Percentiles rank a stretch among this genome's conserved stretches.
phyloP scores from a whole-genome alignment of 2,113 vertebrate species.

The Lates calcarifer region DNA sequence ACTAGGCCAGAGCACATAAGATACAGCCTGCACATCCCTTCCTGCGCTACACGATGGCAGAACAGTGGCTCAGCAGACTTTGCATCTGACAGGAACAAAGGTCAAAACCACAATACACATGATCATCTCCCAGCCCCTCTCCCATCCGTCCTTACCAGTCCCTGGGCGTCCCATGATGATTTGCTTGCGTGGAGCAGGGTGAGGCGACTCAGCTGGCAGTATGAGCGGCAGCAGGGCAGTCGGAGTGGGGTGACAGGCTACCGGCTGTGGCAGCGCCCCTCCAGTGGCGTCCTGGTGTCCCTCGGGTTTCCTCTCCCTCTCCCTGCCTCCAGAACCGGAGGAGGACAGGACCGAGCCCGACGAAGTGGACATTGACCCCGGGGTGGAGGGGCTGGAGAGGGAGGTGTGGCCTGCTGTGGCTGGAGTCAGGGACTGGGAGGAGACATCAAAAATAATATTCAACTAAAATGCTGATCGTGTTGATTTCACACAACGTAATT shows the following conservation, averaged over 20 bases:
- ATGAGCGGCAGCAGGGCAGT: slow-evolving; percentile 93
- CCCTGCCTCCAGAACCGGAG: slow-evolving; percentile 79
- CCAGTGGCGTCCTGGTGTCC: slow-evolving; percentile 75
- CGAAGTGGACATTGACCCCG: slow-evolving; percentile 45
- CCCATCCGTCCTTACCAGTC: slow-evolving; percentile 86
- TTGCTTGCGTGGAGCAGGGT: slow-evolving; percentile 93
- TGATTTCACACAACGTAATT: not conserved
- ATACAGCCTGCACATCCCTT: slow-evolving; percentile 16
- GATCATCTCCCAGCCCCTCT: not conserved
- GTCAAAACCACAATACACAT: not conserved
- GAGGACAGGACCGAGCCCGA: slow-evolving; percentile 64
- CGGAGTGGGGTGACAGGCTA: slow-evolving; percentile 93
- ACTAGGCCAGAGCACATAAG: slow-evolving; percentile 21
- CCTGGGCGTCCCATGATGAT: slow-evolving; percentile 96
- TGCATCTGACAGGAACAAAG: slow-evolving; percentile 33
- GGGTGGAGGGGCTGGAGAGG: slow-evolving; percentile 73
- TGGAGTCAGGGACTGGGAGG: slow-evolving; percentile 79
- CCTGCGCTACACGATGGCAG: not conserved
- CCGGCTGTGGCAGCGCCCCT: slow-evolving; percentile 85
- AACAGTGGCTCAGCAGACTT: slow-evolving; percentile 38
- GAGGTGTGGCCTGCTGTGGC: slow-evolving; percentile 67
- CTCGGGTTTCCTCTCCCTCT: slow-evolving; percentile 80
- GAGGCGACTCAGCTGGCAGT: slow-evolving; percentile 90
- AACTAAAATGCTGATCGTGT: too few species aligned
- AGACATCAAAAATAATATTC: not conserved